These are phyloP conservation scores for Papilio xuthus DNA, from an alignment of 1,140 invertebrate genomes.

Conservation along the genomic window DNA sequence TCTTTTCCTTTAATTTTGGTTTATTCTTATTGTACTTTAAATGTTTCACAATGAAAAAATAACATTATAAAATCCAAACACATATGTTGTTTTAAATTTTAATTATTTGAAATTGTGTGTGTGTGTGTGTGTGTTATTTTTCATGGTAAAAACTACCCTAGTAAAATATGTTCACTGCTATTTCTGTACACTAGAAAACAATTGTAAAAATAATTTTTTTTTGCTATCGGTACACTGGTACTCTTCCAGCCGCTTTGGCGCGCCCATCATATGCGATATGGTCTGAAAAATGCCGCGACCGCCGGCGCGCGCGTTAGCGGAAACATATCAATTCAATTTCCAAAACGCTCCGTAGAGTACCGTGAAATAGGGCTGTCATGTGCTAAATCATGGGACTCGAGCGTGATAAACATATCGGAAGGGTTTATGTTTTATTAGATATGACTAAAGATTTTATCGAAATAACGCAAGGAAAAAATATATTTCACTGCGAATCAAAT, in stretches of 20 bases:
- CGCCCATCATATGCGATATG: slow-evolving; percentile 69
- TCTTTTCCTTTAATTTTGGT: too few species aligned
- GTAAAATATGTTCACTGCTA: too few species aligned
- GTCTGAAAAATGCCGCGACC: slow-evolving; percentile 69
- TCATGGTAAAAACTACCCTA: too few species aligned
- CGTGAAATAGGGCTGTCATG: slow-evolving; percentile 68
- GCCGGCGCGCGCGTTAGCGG: slow-evolving; percentile 57
- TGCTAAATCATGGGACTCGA: slow-evolving; percentile 65
- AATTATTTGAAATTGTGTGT: too few species aligned
- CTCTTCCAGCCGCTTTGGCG: slow-evolving; percentile 65
- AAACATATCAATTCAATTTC: slow-evolving; percentile 80
- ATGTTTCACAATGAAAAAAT: too few species aligned
- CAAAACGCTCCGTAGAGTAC: slow-evolving; percentile 56
- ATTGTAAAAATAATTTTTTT: background rate
- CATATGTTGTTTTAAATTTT: too few species aligned
- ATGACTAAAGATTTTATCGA: slow-evolving; percentile 52
- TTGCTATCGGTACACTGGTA: slow-evolving; percentile 52
- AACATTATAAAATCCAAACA: too few species aligned
- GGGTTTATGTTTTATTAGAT: slow-evolving; percentile 68
- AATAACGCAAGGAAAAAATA: slow-evolving; percentile 17
- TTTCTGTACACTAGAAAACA: background rate
- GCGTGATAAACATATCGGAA: slow-evolving; percentile 71
- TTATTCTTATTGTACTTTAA: too few species aligned
- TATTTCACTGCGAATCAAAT: background rate
- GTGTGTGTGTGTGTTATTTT: too few species aligned